Base-by-base conservation (phyloP, 2,797 vertebrate species). In the Kryptopterus vitreolus region DNA sequence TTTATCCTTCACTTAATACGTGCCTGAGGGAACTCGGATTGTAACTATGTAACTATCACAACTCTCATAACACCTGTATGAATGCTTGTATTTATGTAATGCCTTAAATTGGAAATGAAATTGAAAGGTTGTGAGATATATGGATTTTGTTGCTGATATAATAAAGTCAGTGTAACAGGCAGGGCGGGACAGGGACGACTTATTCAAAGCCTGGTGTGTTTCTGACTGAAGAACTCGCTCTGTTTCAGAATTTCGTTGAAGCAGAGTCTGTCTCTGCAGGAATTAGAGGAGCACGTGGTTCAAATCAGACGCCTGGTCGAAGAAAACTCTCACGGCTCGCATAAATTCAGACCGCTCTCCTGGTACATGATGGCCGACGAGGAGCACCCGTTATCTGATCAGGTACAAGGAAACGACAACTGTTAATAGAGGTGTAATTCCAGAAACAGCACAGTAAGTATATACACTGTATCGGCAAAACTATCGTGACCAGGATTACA, bases 331-430 rank as follows among this genome's bases (percentile, higher is more conserved):
- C 79, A 88, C 22, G 80, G 88, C 26, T 78, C 82, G 7, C 79
- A 85, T 35, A 81, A 81, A 58, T 78, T 70, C 90, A 85, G 92
- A 50, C 86, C 91, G 1, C 90, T 99, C 66, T 95, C 95, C 85
- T 94, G 92, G 85, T 99, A 96, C 89, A 92, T 99, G 94, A 94
- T 99, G 93, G 93, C 98, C n/a, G 96, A 97, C 83, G 96, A 96
- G 81, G 96, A 98, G 90, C 92, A 94, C 71, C 93, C 95, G 0
- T 92, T 99, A 59, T 92, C 94, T 13, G 91, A 93, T 57, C 98
- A 99, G 96, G 98, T 98, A 88, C 0, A 3, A 9, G 6, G 10
- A 12, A 18, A 5, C 50, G 16, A 43, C 38, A n/a, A n/a, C n/a
- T n/a, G n/a, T n/a, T n/a, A n/a, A n/a, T n/a, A n/a, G n/a, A n/a